phyloP scores from a whole-genome alignment of 2,113 vertebrate species.

The Phalacrocorax aristotelis region DNA sequence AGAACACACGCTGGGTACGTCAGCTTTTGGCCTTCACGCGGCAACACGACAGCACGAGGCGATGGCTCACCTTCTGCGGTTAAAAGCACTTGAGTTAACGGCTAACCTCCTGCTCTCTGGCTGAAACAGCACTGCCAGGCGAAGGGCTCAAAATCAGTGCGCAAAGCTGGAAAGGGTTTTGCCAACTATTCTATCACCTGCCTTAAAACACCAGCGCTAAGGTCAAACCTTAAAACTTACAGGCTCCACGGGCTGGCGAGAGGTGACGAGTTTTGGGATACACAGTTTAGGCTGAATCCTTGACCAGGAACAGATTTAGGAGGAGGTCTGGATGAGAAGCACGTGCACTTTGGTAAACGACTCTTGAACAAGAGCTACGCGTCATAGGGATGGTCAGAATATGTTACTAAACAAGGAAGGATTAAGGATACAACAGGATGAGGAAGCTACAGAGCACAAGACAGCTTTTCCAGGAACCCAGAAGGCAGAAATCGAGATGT shows the following conservation, averaged over 20 bases:
- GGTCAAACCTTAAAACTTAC: neutral
- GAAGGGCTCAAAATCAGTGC: neutral
- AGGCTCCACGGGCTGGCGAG: neutral
- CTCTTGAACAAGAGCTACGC: neutral
- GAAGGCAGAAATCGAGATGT: neutral
- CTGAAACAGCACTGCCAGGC: rapidly evolving
- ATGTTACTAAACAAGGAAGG: neutral
- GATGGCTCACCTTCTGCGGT: neutral
- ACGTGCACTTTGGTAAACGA: rapidly evolving
- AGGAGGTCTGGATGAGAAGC: neutral
- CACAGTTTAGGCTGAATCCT: neutral
- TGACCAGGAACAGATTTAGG: no score
- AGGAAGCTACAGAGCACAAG: neutral
- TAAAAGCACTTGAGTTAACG: neutral
- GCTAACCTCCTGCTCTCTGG: neutral
- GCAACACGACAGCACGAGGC: neutral
- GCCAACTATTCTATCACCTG: neutral
- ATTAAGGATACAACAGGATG: neutral
- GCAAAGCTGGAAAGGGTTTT: neutral
- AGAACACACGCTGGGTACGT: neutral
- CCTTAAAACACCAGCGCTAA: neutral
- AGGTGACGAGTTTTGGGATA: neutral
- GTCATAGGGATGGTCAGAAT: neutral
- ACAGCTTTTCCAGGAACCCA: neutral
- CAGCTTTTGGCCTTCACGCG: neutral